Conservation (phyloP, 1,140 invertebrate species). For the Pachyrhynchus sulphureomaculatus region DNA sequence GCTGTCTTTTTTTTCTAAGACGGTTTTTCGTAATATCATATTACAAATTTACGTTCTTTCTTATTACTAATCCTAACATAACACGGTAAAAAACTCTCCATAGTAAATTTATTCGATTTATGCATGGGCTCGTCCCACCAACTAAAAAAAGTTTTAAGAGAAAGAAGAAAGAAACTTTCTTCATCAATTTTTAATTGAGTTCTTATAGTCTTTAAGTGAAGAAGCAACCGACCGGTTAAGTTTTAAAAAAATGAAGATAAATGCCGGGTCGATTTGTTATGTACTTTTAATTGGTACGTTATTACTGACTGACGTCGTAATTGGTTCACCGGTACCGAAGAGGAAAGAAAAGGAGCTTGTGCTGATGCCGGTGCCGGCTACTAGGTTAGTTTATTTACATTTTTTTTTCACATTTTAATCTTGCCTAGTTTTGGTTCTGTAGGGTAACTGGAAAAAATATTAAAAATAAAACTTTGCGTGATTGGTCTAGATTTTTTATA, state of each 20-base stretch:
- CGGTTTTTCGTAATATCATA: no score
- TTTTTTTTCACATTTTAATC: no score
- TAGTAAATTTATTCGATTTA: conserved; percentile 3
- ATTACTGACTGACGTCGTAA: neutral
- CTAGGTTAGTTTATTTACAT: conserved; percentile 5
- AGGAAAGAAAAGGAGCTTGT: conserved; percentile 4
- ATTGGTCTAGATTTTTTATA: no score
- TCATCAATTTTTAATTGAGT: neutral
- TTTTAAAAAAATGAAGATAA: neutral
- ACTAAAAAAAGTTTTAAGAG: conserved; percentile 6
- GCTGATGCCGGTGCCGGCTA: neutral
- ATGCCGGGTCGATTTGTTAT: neutral
- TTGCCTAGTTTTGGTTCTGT: no score
- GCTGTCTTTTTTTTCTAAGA: no score
- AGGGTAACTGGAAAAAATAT: no score
- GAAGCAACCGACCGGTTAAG: conserved; percentile 6
- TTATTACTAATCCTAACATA: no score
- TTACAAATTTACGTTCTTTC: no score
- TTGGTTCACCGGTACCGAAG: neutral
- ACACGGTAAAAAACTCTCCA: no score
- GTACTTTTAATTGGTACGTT: neutral
- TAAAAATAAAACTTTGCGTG: no score
- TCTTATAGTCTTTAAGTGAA: conserved; percentile 2
- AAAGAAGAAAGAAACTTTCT: conserved; percentile 11
- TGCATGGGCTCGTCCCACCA: conserved; percentile 4